Evolutionary conservation across 2,797 vertebrate genomes (phyloP), one percentile per base, ranked within the genome.

Genomic region (Cyprinodon diabolis): DNA sequence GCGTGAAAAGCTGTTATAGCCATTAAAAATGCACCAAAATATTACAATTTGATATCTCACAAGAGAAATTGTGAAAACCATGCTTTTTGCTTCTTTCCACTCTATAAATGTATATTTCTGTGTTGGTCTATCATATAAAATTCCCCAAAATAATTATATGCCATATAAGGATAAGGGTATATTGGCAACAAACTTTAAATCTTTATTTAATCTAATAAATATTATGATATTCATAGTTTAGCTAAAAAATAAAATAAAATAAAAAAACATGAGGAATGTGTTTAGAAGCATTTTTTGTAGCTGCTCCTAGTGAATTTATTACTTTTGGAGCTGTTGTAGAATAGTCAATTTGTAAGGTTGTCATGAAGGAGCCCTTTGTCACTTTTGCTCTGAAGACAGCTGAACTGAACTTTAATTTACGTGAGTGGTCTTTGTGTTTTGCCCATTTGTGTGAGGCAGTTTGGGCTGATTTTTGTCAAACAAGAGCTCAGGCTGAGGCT

Each of bases 401-500:
- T 63, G 11, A 43, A 35, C 11, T 5, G 14, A 60, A 49, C 10
- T 14, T 35, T 19, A n/a, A 6, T 14, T 71, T 52, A 62, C 2
- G 63, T 52, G 37, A 67, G 54, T 1, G 62, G 37, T 57, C 90
- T 80, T 52, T 87, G 85, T 4, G 68, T 68, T 85, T 91, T 88
- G 66, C 57, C 86, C 87, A 89, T 85, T 80, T 89, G 86, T n/a
- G 86, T 94, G 91, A 97, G 94, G 83, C 96, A 97, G 87, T 78
- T 82, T 40, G 88, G 79, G 4, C 78, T 94, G 49, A 97, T 95
- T 91, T 98, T 99, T 85, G 93, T 88, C 79, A 97, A 90, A 81
- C 96, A 97, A 43, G 96, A 84, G 49, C 95, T 97, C 86, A 98
- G 97, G 76, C 96, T 96, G 55, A 99, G 94, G 86, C 97, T 99